These are phyloP conservation scores for Dilophus febrilis DNA, from an alignment of 2,888 invertebrate genomes.

Conservation along the genomic window DNA sequence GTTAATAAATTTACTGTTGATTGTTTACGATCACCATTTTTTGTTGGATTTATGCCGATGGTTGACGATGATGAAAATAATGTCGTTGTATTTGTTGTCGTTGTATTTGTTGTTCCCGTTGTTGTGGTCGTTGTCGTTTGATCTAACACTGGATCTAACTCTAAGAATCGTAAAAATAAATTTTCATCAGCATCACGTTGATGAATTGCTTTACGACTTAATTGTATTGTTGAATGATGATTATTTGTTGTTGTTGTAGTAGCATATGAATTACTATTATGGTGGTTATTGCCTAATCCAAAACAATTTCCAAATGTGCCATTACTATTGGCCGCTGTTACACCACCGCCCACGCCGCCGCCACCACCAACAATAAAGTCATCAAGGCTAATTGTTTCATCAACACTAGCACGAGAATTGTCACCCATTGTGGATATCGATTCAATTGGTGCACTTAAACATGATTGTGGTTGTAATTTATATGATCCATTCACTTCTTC, in stretches of 20 bases:
- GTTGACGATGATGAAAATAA: slow-evolving; percentile 36
- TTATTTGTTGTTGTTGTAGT: not conserved
- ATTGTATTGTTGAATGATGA: slow-evolving; percentile 18
- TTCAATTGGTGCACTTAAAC: slow-evolving; percentile 32
- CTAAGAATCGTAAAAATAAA: slow-evolving; percentile 55
- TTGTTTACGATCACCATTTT: not conserved
- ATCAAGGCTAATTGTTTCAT: slow-evolving; percentile 25
- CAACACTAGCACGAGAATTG: slow-evolving; percentile 30
- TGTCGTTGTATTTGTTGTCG: too few species aligned
- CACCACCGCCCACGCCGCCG: slow-evolving; percentile 18
- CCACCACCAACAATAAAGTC: slow-evolving; percentile 27
- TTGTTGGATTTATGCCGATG: slow-evolving; percentile 21
- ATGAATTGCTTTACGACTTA: slow-evolving; percentile 38
- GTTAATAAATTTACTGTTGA: not conserved
- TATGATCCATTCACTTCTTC: slow-evolving; percentile 48
- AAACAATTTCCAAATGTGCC: slow-evolving; percentile 6
- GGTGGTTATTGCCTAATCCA: not conserved
- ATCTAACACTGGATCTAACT: slow-evolving; percentile 58
- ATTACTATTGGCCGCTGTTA: not conserved
- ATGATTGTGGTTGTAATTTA: slow-evolving; percentile 52
- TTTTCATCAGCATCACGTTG: slow-evolving; percentile 56
- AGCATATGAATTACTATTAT: not conserved
- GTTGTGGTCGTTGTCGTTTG: slow-evolving; percentile 27
- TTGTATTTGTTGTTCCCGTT: slow-evolving; percentile 24
- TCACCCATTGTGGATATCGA: slow-evolving; percentile 24